A percentile compares a stretch with the other conserved stretches of the same genome.
phyloP scores from a whole-genome alignment of 2,113 vertebrate species.

The Speoplatyrhinus poulsoni region DNA sequence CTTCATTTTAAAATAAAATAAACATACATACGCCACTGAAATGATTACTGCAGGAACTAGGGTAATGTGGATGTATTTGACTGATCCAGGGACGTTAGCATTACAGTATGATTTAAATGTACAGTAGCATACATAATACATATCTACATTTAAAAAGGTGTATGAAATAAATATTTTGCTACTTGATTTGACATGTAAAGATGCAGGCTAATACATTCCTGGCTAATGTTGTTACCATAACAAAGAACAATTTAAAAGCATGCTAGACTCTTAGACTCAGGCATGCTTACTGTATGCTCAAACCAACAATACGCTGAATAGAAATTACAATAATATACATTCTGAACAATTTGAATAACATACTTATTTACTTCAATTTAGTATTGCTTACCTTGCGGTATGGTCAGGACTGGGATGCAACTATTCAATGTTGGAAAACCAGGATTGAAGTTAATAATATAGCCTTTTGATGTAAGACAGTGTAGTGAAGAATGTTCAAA shows the following conservation, averaged over 20 bases:
- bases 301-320: no score
- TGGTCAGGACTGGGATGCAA: conserved; percentile 3
- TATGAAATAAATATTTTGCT: no score
- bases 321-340: no score
- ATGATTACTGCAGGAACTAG: not conserved
- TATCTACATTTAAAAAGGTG: no score
- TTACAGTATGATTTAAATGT: not conserved
- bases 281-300: no score
- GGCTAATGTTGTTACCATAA: not conserved
- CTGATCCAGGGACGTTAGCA: no score
- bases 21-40: not conserved
- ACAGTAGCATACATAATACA: no score
- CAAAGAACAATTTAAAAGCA: no score
- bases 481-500: conserved; percentile 20
- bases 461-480: conserved; percentile 12
- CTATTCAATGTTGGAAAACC: no score
- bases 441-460: conserved; percentile 24
- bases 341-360: not conserved
- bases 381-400: conserved; percentile 55
- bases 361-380: conserved; percentile 3
- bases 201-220: no score
- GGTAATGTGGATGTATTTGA: no score
- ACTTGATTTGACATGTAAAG: no score
- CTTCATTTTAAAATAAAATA: not conserved
- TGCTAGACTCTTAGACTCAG: not conserved